Evolutionary conservation across 1,140 invertebrate species (phyloP).

Genomic region (Atta texana): DNA sequence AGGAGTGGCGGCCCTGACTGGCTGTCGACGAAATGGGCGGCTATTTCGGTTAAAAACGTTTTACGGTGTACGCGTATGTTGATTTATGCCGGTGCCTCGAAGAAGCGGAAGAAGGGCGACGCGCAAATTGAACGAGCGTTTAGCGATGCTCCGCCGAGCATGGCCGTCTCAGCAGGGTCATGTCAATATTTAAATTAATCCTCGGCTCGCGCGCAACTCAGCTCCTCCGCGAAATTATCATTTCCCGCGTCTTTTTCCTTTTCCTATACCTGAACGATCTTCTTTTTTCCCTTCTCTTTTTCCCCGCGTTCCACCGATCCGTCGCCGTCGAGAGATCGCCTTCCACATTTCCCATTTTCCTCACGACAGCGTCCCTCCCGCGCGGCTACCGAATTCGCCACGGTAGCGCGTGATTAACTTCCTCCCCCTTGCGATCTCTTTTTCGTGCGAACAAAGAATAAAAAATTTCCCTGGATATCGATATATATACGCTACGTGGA

Average conservation of each 20-base stretch:
- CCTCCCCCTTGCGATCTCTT: conserved; percentile 24
- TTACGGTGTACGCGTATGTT: conserved; percentile 54
- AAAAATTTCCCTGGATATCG: conserved; percentile 24
- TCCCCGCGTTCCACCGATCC: neutral
- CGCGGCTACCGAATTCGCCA: conserved; percentile 25
- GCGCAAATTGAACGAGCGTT: conserved; percentile 75
- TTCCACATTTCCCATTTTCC: conserved; percentile 46
- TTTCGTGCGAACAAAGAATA: neutral
- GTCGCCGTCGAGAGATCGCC: conserved; percentile 5
- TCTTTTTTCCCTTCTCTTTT: neutral
- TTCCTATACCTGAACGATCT: neutral
- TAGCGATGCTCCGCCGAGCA: conserved; percentile 73
- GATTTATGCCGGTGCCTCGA: conserved; percentile 71
- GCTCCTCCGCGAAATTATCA: conserved; percentile 62
- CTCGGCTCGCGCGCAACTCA: conserved; percentile 43
- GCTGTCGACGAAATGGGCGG: conserved; percentile 27
- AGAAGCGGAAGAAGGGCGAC: conserved; percentile 66
- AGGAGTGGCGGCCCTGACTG: neutral
- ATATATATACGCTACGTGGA: conserved; percentile 12
- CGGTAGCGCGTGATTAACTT: conserved; percentile 52
- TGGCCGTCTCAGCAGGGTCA: conserved; percentile 71
- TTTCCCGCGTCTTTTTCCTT: conserved; percentile 29
- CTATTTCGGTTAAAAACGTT: conserved; percentile 61
- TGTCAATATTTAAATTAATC: conserved; percentile 77
- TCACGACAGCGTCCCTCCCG: conserved; percentile 15